These are phyloP conservation scores for Cygnus olor DNA, from an alignment of 2,797 vertebrate species.

Conservation along the genomic window DNA sequence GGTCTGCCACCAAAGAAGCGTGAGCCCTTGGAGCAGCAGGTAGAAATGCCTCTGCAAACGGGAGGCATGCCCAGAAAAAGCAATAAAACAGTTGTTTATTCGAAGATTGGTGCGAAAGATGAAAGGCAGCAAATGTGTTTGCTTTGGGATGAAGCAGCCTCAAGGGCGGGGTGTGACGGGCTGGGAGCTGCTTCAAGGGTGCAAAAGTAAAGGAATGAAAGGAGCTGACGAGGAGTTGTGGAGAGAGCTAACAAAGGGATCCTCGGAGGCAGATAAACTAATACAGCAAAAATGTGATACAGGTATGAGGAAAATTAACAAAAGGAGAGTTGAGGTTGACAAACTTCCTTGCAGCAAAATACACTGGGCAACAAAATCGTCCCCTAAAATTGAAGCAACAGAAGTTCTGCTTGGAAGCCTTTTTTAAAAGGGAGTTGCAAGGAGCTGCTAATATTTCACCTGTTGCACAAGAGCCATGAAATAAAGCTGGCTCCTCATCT, in stretches of 20 bases:
- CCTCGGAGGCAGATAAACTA: neutral
- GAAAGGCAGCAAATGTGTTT: constrained; percentile 17
- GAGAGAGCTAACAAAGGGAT: neutral
- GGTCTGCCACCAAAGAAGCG: neutral
- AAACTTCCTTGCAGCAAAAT: neutral
- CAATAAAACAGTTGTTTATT: neutral
- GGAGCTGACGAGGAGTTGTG: neutral
- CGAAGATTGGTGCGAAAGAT: neutral
- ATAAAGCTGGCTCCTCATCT: neutral
- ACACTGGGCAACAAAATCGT: neutral
- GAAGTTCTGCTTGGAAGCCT: neutral
- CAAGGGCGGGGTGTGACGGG: neutral
- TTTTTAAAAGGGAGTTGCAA: neutral
- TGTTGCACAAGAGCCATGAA: neutral
- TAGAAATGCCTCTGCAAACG: neutral
- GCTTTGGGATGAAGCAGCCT: constrained; percentile 14
- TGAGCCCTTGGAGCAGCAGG: neutral
- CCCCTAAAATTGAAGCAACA: neutral
- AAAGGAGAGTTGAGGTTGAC: neutral
- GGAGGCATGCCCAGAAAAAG: neutral
- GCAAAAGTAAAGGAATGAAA: neutral
- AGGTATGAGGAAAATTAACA: neutral
- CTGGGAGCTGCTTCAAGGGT: neutral
- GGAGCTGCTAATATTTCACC: neutral
- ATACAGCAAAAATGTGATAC: accelerated